Conservation (phyloP, 2,113 vertebrate species). For the Hylia prasina region DNA sequence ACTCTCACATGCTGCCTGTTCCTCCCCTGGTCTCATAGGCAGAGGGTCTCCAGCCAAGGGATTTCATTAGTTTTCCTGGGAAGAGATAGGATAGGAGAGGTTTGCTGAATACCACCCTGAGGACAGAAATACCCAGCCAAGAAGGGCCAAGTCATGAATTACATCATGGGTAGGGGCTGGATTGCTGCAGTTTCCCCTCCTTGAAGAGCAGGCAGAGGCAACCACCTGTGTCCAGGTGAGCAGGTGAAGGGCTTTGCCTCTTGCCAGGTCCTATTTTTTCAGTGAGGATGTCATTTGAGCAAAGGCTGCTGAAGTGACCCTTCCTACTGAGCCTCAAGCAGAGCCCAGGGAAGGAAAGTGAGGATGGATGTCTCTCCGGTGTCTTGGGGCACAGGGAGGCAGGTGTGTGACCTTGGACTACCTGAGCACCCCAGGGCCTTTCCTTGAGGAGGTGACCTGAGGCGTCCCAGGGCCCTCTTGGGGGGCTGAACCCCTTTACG, state of each 20-base stretch:
- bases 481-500: not conserved
- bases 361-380: not conserved
- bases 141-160: not conserved
- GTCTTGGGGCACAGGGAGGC: too few species aligned
- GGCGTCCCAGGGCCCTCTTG: not conserved
- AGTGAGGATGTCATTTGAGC: not conserved
- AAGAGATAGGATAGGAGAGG: not conserved
- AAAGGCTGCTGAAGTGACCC: not conserved
- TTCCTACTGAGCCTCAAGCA: not conserved
- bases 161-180: not conserved
- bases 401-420: not conserved
- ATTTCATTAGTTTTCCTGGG: not conserved
- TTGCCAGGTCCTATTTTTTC: not conserved
- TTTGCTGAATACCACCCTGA: not conserved
- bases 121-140: not conserved
- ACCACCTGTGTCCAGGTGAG: not conserved
- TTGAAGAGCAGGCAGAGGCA: not conserved
- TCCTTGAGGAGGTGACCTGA: not conserved
- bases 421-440: not conserved
- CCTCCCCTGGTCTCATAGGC: not conserved
- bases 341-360: not conserved
- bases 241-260: not conserved
- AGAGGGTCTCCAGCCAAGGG: not conserved
- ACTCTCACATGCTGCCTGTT: rapidly evolving
- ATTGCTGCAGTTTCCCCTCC: not conserved